These are phyloP conservation scores for Epiblema foenella DNA, from an alignment of 2,888 invertebrate genomes.

Conservation along the genomic window DNA sequence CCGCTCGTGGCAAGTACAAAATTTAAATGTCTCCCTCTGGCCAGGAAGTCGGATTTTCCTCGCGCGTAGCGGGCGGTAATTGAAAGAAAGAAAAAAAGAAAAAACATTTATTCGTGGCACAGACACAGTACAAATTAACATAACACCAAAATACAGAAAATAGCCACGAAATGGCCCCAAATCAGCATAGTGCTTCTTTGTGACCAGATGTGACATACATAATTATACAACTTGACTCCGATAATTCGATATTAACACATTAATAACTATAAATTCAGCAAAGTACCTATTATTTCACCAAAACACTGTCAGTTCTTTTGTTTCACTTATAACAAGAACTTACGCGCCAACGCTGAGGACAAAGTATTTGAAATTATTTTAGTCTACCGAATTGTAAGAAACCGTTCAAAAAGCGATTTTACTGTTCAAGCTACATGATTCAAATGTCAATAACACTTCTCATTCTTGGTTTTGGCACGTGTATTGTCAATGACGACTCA, in stretches of 20 bases:
- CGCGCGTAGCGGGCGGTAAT: no score
- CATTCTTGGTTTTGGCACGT: slow-evolving; percentile 5
- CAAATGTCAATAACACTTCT: not conserved
- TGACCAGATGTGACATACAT: no score
- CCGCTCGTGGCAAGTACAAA: no score
- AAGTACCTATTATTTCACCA: not conserved
- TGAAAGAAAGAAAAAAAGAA: no score
- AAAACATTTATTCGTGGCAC: no score
- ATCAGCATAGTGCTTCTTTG: no score
- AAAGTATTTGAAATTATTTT: not conserved
- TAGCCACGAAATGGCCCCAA: no score
- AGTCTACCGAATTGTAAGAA: not conserved
- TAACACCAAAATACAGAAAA: no score
- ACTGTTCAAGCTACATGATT: not conserved
- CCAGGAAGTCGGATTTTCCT: no score
- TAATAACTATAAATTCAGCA: slow-evolving; percentile 1
- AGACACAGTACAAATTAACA: no score
- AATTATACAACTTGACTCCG: not conserved
- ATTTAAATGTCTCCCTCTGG: no score
- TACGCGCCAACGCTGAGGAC: not conserved
- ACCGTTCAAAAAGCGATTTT: not conserved
- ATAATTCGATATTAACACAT: not conserved
- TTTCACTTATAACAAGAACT: not conserved
- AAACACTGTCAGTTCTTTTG: not conserved
- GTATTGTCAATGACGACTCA: slow-evolving; percentile 3